Conservation (phyloP, 2,888 invertebrate genomes). For the Drosophila rellima region DNA sequence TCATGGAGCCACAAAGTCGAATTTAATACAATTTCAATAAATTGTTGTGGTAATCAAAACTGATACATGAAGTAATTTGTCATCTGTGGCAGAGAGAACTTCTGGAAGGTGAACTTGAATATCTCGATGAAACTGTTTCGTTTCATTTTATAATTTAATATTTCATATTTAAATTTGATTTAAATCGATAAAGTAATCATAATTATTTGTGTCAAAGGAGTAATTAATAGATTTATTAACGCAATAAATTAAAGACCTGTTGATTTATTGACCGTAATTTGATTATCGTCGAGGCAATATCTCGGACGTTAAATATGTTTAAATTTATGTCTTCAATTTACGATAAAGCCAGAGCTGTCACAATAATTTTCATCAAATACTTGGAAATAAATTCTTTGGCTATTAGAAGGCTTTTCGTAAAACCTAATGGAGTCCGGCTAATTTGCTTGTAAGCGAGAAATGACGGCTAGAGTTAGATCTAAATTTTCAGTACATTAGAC, state of each 20-base stretch:
- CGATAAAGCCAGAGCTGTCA: neutral
- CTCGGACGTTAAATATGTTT: neutral
- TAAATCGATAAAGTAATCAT: neutral
- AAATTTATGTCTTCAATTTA: neutral
- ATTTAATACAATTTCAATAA: no score
- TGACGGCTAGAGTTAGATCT: constrained; percentile 12
- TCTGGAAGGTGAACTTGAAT: neutral
- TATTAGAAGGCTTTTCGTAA: neutral
- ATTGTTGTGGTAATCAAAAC: no score
- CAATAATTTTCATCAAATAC: no score
- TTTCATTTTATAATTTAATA: neutral
- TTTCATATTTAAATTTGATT: neutral
- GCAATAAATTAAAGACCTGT: neutral
- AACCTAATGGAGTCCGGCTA: neutral
- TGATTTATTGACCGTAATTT: neutral
- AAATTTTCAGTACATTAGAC: constrained; percentile 33
- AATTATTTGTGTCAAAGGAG: neutral
- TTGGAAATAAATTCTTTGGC: neutral
- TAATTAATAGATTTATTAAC: neutral
- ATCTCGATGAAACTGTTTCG: neutral
- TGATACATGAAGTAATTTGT: no score
- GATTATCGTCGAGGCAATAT: neutral
- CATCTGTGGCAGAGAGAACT: no score
- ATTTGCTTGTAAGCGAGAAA: neutral
- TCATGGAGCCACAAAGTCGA: no score